Evolutionary conservation across 2,888 invertebrate species (phyloP), one percentile per base, ranked within the genome.

Genomic region (Barypeithes pellucidus): DNA sequence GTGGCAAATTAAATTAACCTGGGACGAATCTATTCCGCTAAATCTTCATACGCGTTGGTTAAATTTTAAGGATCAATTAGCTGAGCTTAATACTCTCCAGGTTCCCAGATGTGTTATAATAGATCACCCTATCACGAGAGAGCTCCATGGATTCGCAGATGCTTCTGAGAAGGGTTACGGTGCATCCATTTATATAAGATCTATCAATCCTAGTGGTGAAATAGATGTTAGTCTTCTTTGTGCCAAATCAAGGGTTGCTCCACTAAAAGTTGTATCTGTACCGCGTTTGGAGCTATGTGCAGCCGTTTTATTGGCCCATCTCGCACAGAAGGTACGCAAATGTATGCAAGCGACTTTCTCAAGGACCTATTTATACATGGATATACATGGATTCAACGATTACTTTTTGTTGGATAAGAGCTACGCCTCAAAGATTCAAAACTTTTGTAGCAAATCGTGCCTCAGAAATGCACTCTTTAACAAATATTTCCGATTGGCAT

Each of bases 221-320:
- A n/a, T 63, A 36, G 7, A 7, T 2, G 24, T 60, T 3, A 57
- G 66, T 16, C 39, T 72, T 9, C 22, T 69, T 39, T 75, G 76
- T 59, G 62, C 76, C n/a, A 73, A 75, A 63, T 63, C 71, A 0
- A 24, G 66, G 1, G 66, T 74, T 3, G 72, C 69, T 18, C 72
- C 73, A n/a, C 20, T 75, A 11, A 75, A 76, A 22, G 33, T 20
- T 41, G 62, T 75, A 14, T 50, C 75, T 0, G 20, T 76, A 14
- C 75, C 73, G 3, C 57, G 75, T 12, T 54, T 76, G 33, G 75
- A 76, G 18, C 20, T 75, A 14, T 76, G 67, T 47, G 70, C 36
- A 0, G 76, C 77, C 2, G 11, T 68, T 16, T 57, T 77, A 29
- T 14, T 66, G 11, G 72, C 73, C 4, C 39, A 43, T 16, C 20